Evolutionary conservation across 2,113 vertebrate genomes (phyloP).

Genomic region (Bubo bubo): DNA sequence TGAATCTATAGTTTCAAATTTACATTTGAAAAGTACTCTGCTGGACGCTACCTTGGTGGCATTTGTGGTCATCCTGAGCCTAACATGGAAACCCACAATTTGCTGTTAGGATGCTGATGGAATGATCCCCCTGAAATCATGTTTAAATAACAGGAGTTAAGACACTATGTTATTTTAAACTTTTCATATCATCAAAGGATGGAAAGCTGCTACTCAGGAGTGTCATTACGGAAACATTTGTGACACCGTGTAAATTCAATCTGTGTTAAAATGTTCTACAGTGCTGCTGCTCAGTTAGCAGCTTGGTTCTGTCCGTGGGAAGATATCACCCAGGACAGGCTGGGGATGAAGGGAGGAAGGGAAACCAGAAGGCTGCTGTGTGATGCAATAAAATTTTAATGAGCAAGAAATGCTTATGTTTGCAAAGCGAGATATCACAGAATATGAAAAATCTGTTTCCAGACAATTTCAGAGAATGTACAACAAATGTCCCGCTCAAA

Average conservation of each 20-base stretch:
- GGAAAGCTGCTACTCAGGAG: neutral
- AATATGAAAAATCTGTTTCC: neutral
- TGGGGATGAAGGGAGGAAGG: neutral
- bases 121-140: neutral
- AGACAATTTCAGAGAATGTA: neutral
- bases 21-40: neutral
- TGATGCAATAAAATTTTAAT: conserved; percentile 43
- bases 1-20: neutral
- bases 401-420: neutral
- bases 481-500: neutral
- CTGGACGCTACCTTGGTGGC: neutral
- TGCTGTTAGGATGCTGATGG: neutral
- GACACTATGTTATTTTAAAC: neutral
- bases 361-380: neutral
- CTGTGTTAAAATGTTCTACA: neutral
- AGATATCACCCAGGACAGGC: neutral
- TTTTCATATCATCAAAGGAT: neutral
- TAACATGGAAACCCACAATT: neutral
- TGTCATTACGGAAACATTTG: accelerated
- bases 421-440: neutral
- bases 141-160: neutral
- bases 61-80: neutral
- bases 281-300: neutral
- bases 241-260: neutral
- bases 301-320: too few relatives aligned